Evolutionary conservation across 2,888 invertebrate species (phyloP).

Genomic region (Falcaria lacertinaria): DNA sequence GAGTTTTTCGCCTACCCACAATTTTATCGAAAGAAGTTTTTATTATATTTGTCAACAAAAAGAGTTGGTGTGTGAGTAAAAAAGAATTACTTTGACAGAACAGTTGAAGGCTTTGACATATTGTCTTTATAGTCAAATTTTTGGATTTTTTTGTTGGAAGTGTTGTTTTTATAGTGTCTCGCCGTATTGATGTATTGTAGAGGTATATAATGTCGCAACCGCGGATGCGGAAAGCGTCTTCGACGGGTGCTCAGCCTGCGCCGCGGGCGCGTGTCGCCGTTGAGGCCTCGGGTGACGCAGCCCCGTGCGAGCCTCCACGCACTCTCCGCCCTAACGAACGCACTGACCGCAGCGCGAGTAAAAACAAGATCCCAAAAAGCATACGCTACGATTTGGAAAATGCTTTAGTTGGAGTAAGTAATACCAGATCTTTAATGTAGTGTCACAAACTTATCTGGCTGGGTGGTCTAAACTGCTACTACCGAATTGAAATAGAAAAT

Average conservation of each 20-base stretch:
- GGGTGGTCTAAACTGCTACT: no score
- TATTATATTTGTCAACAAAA: background rate
- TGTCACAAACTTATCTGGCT: no score
- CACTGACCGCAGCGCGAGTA: slow-evolving; percentile 34
- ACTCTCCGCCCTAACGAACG: slow-evolving; percentile 17
- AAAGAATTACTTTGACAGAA: slow-evolving; percentile 24
- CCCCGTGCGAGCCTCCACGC: slow-evolving; percentile 9
- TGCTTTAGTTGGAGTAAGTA: slow-evolving; percentile 62
- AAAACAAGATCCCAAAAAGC: slow-evolving; percentile 51
- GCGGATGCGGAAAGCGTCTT: slow-evolving; percentile 25
- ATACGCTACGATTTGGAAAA: slow-evolving; percentile 64
- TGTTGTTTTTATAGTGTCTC: slow-evolving; percentile 12
- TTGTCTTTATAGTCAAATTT: slow-evolving; percentile 39
- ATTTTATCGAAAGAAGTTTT: slow-evolving; percentile 6
- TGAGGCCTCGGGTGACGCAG: slow-evolving; percentile 27
- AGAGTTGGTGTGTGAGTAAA: background rate
- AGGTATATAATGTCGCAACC: slow-evolving; percentile 37
- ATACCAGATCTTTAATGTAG: slow-evolving; percentile 3
- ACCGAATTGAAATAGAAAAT: no score
- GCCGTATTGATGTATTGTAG: slow-evolving; percentile 17
- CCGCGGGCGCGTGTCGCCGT: slow-evolving; percentile 15
- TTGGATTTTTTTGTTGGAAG: slow-evolving; percentile 26
- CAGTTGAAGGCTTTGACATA: slow-evolving; percentile 42
- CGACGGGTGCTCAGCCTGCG: slow-evolving; percentile 13
- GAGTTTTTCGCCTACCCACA: background rate